Base-by-base conservation (phyloP, 1,140 invertebrate genomes). In the Drosophila dunni region DNA sequence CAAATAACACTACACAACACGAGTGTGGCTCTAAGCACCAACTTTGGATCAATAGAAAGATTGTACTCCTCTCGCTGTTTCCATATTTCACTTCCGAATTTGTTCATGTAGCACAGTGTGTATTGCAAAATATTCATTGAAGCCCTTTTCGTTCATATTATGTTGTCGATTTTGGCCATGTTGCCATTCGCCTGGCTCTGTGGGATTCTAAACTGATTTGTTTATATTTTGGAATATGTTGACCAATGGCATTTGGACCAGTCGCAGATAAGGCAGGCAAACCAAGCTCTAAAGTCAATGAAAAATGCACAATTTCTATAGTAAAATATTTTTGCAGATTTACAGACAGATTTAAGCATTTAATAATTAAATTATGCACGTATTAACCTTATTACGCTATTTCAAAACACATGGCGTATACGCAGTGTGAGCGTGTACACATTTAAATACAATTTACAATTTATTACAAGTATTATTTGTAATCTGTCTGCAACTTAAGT, bases 201-300 rank as follows among this genome's bases (percentile, higher is more conserved):
- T 8, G 13, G 34, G 53, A 51, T 51, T 51, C 36, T 15, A 7
- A 29, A 57, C 54, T n/a, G n/a, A 24, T 57, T 57, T 57, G 40
- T 57, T 57, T 29, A 29, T 29, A 6, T 6, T 29, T 29, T 6
- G 24, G 6, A 29, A 29, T 29, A 4, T 29, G 24, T 29, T 29
- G 24, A 29, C 24, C 24, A 29, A 29, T 29, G 2, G 24, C 3
- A 3, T 29, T 29, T 29, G 24, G 24, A 5, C 24, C 24, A 29
- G 17, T 20, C 17, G 17, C 17, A 20, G 24, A 29, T 29, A 29
- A 29, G 24, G 24, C 24, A 29, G 0, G 4, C 24, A 2, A 4
- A 29, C 24, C 3, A 29, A 5, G 24, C 24, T 5, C 5, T 5
- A 29, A 29, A 29, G 3, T 29, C 3, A 29, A 3, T 29, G 24